phyloP scores from a whole-genome alignment of 2,113 vertebrate genomes.

The Lamprotornis superbus region DNA sequence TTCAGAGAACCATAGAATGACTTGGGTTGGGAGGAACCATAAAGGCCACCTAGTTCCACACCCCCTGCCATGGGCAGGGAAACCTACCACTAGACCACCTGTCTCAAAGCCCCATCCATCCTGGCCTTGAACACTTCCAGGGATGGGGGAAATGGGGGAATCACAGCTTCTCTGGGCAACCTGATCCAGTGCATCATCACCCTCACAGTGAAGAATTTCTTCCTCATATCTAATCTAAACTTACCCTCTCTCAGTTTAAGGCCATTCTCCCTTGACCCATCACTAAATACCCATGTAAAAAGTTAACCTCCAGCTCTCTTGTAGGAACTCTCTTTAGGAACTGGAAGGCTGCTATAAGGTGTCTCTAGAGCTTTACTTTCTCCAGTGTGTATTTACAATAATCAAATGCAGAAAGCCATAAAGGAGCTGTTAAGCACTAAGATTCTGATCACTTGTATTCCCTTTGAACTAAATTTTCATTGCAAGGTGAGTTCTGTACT shows the following conservation, averaged over 20 bases:
- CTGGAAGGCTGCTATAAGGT: not conserved
- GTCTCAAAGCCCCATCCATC: not conserved
- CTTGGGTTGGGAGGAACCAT: not conserved
- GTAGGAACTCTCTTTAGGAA: not conserved
- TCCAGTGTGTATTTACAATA: not conserved
- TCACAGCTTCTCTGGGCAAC: not conserved
- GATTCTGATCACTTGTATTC: not conserved
- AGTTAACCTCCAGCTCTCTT: not conserved
- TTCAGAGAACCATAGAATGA: not conserved
- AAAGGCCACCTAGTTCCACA: not conserved
- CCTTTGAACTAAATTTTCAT: not conserved
- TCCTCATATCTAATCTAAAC: not conserved
- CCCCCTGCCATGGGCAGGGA: not conserved
- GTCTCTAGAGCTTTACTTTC: not conserved
- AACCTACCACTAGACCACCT: not conserved
- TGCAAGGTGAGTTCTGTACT: not conserved
- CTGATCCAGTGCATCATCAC: too few relatives aligned
- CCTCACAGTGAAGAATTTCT: not conserved
- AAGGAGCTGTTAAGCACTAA: not conserved
- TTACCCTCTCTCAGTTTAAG: not conserved
- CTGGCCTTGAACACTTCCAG: not conserved
- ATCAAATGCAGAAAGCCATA: not conserved
- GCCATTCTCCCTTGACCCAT: too few relatives aligned
- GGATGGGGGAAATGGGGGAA: not conserved
- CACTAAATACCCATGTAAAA: not conserved